A percentile compares a stretch with the other conserved stretches of the same genome.
Evolutionary conservation across 2,797 vertebrate species (phyloP).

Genomic region (Acrossocheilus wenchowensis): DNA sequence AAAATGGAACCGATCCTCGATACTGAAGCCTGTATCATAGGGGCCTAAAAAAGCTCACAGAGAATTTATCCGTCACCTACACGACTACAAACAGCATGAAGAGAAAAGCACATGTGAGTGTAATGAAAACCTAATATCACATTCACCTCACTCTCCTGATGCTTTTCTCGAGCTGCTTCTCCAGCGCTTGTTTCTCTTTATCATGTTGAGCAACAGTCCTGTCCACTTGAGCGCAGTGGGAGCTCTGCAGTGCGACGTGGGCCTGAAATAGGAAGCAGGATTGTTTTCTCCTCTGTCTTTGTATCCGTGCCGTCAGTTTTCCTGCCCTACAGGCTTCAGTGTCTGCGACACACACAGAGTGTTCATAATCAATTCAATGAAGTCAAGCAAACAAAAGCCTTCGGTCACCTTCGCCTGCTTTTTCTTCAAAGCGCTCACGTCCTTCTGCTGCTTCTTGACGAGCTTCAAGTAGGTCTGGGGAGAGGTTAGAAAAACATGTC

Average conservation of each 20-base stretch:
- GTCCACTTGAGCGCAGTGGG: conserved; percentile 85
- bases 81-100: background rate
- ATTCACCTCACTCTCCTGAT: conserved; percentile 87
- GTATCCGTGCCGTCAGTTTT: background rate
- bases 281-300: conserved; percentile 5
- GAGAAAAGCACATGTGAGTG: background rate
- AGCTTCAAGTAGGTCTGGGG: conserved; percentile 85
- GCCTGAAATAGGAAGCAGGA: conserved; percentile 72
- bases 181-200: conserved; percentile 83
- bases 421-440: conserved; percentile 83
- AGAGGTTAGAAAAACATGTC: conserved; percentile 25
- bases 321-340: background rate
- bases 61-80: background rate
- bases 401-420: conserved; percentile 84
- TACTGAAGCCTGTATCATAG: background rate
- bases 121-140: background rate
- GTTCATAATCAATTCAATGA: conserved; percentile 38
- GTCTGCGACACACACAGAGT: background rate
- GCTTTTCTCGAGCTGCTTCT: conserved; percentile 85
- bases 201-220: conserved; percentile 85
- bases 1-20: no score
- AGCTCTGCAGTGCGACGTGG: conserved; percentile 83
- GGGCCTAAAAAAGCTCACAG: background rate
- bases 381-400: conserved; percentile 19
- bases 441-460: conserved; percentile 87